Conservation (phyloP, 2,113 vertebrate species). For the Halcyon senegalensis region DNA sequence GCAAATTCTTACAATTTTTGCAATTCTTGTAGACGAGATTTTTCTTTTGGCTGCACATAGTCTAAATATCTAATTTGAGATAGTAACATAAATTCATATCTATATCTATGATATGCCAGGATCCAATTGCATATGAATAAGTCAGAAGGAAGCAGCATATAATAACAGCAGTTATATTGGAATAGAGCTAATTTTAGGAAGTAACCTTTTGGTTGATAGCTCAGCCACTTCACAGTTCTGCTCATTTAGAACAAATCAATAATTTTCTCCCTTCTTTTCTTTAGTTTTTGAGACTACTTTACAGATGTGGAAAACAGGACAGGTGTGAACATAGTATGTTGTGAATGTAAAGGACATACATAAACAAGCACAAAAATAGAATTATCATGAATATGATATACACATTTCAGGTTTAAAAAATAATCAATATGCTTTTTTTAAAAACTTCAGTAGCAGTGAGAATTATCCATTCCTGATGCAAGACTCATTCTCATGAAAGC, state of each 20-base stretch:
- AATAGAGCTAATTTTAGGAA: neutral
- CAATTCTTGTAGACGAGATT: fast-evolving
- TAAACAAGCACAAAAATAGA: neutral
- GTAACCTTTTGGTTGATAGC: neutral
- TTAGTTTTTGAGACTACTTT: neutral
- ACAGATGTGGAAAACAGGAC: neutral
- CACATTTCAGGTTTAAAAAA: neutral
- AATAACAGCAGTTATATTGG: neutral
- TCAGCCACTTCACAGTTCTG: neutral
- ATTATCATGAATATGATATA: neutral
- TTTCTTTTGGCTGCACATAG: neutral
- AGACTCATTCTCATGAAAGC: neutral
- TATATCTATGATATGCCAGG: neutral
- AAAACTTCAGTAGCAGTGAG: neutral
- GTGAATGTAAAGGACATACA: neutral
- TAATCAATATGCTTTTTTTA: neutral
- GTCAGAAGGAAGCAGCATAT: neutral
- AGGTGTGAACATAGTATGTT: neutral
- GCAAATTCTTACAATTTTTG: neutral
- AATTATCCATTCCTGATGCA: neutral
- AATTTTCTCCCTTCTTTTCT: neutral
- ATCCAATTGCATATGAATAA: neutral
- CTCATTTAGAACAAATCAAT: neutral
- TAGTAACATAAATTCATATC: neutral
- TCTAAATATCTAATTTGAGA: neutral